Percentiles rank a stretch among this genome's conserved stretches.
phyloP scores from a whole-genome alignment of 2,113 vertebrate species.

The Ophiodon elongatus region DNA sequence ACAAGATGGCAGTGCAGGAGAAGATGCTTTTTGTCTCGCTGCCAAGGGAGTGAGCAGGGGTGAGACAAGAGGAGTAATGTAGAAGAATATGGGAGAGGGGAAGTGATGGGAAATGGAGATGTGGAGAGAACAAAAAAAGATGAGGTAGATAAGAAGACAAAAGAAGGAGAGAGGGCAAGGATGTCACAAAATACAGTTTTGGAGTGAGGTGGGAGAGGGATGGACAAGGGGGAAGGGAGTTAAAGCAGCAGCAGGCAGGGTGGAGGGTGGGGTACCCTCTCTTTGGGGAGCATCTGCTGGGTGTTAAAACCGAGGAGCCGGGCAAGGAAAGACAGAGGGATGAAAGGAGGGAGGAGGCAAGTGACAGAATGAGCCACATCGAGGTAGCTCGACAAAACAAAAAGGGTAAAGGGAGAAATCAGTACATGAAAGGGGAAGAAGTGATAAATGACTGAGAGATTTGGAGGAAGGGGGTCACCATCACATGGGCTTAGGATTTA shows the following conservation, averaged over 20 bases:
- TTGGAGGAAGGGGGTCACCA: constrained; percentile 8
- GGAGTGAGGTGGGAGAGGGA: constrained; percentile 16
- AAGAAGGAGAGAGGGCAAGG: neutral
- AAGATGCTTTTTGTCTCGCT: constrained; percentile 45
- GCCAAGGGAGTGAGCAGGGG: neutral
- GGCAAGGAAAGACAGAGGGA: constrained; percentile 8
- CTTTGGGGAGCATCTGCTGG: constrained; percentile 55
- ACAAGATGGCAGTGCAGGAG: constrained; percentile 69
- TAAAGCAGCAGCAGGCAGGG: constrained; percentile 10
- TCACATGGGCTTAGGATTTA: constrained; percentile 71
- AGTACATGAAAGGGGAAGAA: constrained; percentile 4
- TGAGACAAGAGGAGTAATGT: neutral
- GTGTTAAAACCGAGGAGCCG: constrained; percentile 38
- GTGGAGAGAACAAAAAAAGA: neutral
- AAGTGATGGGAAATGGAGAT: constrained; percentile 22
- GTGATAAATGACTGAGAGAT: constrained; percentile 4
- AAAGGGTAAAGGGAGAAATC: constrained; percentile 16
- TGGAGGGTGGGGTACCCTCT: constrained; percentile 37
- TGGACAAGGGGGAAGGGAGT: constrained; percentile 1
- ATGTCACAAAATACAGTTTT: constrained; percentile 11
- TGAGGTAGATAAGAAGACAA: neutral
- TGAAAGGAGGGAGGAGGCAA: constrained; percentile 49
- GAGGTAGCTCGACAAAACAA: constrained; percentile 28
- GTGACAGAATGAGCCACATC: constrained; percentile 39
- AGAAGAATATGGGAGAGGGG: neutral